Conservation (phyloP, 2,888 invertebrate species). For the Cyclophora albipunctata region DNA sequence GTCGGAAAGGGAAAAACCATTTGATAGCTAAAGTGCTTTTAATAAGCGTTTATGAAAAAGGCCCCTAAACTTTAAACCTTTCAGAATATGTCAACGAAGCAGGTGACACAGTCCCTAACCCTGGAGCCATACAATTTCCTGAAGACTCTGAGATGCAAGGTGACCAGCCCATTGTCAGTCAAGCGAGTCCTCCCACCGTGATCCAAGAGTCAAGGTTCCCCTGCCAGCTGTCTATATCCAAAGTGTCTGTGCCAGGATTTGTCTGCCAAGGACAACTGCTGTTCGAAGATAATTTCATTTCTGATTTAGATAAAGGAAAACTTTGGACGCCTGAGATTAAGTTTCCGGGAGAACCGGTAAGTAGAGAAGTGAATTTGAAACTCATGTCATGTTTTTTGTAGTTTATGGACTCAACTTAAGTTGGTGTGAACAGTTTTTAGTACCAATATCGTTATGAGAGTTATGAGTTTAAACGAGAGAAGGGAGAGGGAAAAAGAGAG, state of each 20-base stretch:
- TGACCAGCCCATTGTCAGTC: not conserved
- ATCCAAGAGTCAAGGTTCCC: conserved; percentile 32
- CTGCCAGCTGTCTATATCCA: conserved; percentile 47
- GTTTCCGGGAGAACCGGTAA: conserved; percentile 78
- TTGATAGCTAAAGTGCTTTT: no score
- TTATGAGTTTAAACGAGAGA: no score
- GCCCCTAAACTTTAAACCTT: not conserved
- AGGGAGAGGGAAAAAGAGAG: no score
- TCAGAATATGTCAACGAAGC: conserved; percentile 51
- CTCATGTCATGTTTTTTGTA: no score
- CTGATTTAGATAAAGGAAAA: conserved; percentile 50
- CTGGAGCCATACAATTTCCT: conserved; percentile 1
- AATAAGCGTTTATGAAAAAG: no score
- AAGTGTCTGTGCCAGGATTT: conserved; percentile 45
- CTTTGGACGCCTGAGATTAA: conserved; percentile 75
- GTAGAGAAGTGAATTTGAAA: conserved; percentile 13
- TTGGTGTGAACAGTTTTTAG: no score
- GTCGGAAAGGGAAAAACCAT: no score
- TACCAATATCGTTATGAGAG: no score
- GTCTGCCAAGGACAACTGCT: conserved; percentile 76
- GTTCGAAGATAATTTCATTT: conserved; percentile 78
- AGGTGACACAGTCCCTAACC: conserved; percentile 33
- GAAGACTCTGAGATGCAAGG: not conserved
- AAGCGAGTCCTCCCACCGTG: not conserved
- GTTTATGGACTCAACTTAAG: no score